Base-by-base conservation (phyloP, 2,113 vertebrate species). In the Fregata magnificens region DNA sequence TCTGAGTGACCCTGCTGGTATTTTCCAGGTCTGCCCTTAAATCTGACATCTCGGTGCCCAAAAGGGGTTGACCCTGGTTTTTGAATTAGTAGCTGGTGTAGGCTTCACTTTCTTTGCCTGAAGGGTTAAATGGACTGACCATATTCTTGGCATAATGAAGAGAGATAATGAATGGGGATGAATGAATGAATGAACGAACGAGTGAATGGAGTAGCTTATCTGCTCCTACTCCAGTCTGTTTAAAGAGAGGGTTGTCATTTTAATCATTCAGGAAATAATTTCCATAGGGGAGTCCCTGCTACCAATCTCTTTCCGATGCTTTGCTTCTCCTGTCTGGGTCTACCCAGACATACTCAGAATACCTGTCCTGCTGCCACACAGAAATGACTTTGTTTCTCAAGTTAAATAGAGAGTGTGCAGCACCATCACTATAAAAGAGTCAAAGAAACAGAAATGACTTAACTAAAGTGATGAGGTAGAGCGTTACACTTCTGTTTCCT, bases 131-230 rank as follows among this genome's bases (percentile, higher is more conserved):
- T 44, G 72, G 69, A 96, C 53, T 74, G 88, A 76, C 83, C 92
- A 76, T 59, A 50, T 50, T 86, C 88, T 94, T 80, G 53, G 63
- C 62, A 62, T 69, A 71, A 90, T 2, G 40, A 56, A 82, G 55
- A 84, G 38, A 85, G 67, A 63, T 82, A 90, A 91, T 98, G 97
- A 98, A 98, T 97, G 97, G 78, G 58, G 47, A 74, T 82, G 63
- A 73, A 94, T 95, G 92, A 96, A 95, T 87, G 93, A 96, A 67
- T 55, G 93, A 87, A 53, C 44, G 47, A 79, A 96, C 31, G 32
- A 95, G 93, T 98, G 97, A 98, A 98, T 98, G 97, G 76, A 97
- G 66, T 71, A 91, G 83, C 95, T 97, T 96, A 95, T 95, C 87
- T 83, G 86, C 72, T 96, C 55, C 73, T 97, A 91, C 94, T 96